Evolutionary conservation across 1,140 invertebrate genomes (phyloP), one percentile per base, ranked within the genome.

Genomic region (Drosophila busckii): DNA sequence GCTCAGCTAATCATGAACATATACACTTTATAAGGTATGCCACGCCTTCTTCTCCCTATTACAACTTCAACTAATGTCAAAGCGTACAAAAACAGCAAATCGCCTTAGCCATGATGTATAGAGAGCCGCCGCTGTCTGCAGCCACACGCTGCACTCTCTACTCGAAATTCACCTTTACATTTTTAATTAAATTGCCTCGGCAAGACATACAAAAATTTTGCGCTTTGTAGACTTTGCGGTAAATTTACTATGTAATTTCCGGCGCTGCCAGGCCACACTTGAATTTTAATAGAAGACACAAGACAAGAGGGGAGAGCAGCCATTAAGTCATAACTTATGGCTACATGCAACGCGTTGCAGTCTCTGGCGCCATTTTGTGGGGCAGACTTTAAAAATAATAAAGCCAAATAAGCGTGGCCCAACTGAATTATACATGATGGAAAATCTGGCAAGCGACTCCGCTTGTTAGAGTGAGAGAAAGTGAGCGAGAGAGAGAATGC

Each of bases 221-320:
- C 23, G 7, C 29, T 40, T n/a, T 20, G 9, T 62, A 13, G 59
- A 62, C 59, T 62, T 48, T 62, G 52, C 49, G 59, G 59, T 62
- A 29, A 55, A 56, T 62, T 56, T 62, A 42, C 37, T 56, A 56
- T 48, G 52, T 35, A 62, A 61, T 61, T 61, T 62, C 44, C 44
- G 49, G 9, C 35, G 17, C 2, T 53, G 35, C 22, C 28, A 34
- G 7, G 48, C 65, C 71, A 52, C 71, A 76, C 71, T 70, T 62
- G 71, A 63, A 78, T 78, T 78, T 76, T 76, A 76, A 78, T 78
- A 62, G 61, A 61, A 76, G 44, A 64, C 37, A 13, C 28, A 10
- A 25, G 28, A 44, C 35, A 10, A 12, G 28, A 15, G 40, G 56
- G 38, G 22, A 41, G 19, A 35, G 55, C 41, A 44, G 28, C 58